Evolutionary conservation across 2,113 vertebrate genomes (phyloP).

Genomic region (Lophochroa leadbeateri): DNA sequence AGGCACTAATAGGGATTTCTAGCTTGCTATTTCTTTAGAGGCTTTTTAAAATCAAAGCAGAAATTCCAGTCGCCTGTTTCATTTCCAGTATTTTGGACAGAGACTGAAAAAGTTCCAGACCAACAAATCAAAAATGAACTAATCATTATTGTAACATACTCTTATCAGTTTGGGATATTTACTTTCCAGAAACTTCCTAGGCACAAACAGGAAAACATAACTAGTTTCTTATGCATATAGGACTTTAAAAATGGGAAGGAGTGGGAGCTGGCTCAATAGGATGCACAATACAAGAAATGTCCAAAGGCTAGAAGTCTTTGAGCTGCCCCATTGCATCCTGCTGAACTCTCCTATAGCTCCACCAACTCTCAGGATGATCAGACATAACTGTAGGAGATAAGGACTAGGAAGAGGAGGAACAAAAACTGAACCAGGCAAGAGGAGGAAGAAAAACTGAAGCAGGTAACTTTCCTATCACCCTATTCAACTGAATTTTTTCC

Average conservation of each 20-base stretch:
- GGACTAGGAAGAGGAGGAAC: not conserved
- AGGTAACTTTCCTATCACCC: not conserved
- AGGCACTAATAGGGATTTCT: not conserved
- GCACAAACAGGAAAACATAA: not conserved
- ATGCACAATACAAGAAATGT: not conserved
- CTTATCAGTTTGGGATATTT: not conserved
- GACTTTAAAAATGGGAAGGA: not conserved
- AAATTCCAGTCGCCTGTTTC: not conserved
- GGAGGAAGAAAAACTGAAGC: not conserved
- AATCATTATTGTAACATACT: not conserved
- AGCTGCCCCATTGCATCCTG: not conserved
- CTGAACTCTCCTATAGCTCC: not conserved
- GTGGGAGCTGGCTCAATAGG: not conserved
- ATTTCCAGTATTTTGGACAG: not conserved
- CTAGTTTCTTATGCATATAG: not conserved
- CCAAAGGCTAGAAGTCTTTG: not conserved
- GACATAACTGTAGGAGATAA: not conserved
- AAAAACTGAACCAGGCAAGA: not conserved
- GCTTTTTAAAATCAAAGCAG: conserved; percentile 1
- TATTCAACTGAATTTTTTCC: not conserved
- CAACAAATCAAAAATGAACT: not conserved
- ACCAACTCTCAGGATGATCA: not conserved
- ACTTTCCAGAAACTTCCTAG: not conserved
- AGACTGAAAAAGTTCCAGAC: not conserved
- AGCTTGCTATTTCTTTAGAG: not conserved